These are phyloP conservation scores for Notechis scutatus DNA, from an alignment of 2,113 vertebrate species.

Conservation along the genomic window DNA sequence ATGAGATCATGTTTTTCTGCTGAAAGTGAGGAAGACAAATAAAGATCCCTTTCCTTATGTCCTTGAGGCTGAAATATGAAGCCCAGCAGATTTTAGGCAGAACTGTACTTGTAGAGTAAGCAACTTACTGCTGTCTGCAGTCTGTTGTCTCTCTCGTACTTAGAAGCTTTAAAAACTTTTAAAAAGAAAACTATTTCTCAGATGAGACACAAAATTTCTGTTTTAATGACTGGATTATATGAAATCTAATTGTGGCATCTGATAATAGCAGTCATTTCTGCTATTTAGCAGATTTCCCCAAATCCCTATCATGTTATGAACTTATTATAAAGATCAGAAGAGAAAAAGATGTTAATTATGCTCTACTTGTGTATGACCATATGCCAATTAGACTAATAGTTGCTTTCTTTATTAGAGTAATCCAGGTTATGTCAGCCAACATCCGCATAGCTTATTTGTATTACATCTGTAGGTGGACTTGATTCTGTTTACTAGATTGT, in stretches of 20 bases:
- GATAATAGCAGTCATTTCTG: not conserved
- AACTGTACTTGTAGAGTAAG: not conserved
- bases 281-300: not conserved
- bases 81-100: not conserved
- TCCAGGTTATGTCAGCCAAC: not conserved
- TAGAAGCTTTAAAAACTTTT: not conserved
- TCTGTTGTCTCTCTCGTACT: not conserved
- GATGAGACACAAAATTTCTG: not conserved
- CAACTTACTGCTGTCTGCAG: not conserved
- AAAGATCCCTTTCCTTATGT: not conserved
- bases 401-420: not conserved
- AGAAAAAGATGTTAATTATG: not conserved
- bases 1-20: not conserved
- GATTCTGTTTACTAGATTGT: not conserved
- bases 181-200: not conserved
- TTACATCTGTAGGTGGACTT: not conserved
- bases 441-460: not conserved
- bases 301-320: not conserved
- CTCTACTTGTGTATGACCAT: not conserved
- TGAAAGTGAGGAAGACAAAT: not conserved
- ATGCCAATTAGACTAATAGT: not conserved
- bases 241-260: not conserved
- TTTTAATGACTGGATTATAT: not conserved
- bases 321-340: not conserved
- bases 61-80: conserved; percentile 14